Base-by-base conservation (phyloP, 2,797 vertebrate species). In the Rhadinocentrus ornatus region DNA sequence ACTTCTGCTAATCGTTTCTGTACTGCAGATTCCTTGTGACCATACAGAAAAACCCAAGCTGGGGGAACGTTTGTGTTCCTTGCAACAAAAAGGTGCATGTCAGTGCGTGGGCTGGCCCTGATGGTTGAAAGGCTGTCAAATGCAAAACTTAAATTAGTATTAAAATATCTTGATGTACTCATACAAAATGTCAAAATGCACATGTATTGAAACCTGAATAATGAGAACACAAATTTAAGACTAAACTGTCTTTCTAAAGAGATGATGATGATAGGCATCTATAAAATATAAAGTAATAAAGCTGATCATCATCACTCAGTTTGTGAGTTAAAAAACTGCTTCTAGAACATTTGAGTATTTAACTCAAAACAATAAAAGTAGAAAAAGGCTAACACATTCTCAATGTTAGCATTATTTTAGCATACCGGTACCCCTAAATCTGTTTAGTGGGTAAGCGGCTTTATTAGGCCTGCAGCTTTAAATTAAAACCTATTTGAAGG, bases 401-500 rank as follows among this genome's bases (percentile, higher is more conserved):
- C 34, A 74, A 57, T 66, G 62, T 59, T 68, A 59, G 82, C 86
- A 71, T 78, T 71, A 65, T 76, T 77, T 80, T 31, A 66, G 34
- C 66, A 69, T 64, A 83, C 71, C 71, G n/a, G n/a, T n/a, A n/a
- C n/a, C n/a, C 50, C 34, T 34, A 63, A 80, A 78, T 77, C 48
- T 46, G 31, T 71, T 85, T 66, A 55, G 80, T 71, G 71, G 77
- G 63, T 64, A 73, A 84, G 69, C 55, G 12, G 53, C 75, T 68
- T 85, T 82, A 67, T 88, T 87, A 80, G 86, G 86, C 54, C 39
- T 46, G 63, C 60, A 71, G 82, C 85, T 91, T 89, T 83, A 70
- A 85, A 83, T 77, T 81, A 86, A 92, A 88, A 89, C 83, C 88
- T 79, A 77, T 92, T 85, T 62, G 84, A 71, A 83, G 59, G 52